Evolutionary conservation across 1,140 invertebrate species (phyloP), one percentile per base, ranked within the genome.

Genomic region (Apis cerana): DNA sequence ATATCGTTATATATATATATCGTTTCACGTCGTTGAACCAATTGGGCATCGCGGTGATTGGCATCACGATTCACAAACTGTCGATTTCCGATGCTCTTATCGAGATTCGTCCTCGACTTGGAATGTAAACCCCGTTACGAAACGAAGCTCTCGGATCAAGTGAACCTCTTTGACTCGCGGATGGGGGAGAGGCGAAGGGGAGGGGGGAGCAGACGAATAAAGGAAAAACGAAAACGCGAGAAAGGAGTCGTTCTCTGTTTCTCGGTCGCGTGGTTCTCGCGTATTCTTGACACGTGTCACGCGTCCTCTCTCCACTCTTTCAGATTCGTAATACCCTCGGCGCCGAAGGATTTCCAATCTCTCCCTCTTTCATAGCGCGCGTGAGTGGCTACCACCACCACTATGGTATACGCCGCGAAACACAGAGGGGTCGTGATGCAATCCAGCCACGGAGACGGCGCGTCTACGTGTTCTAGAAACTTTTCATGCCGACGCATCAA

Each of bases 241-340:
- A 13, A 43, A 78, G 33, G 48, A 59, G 48, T 82, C 54, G 78
- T 54, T 43, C 33, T 7, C 64, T 48, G 52, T 81, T 84, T 68
- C 43, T 70, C 70, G 75, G 21, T 33, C 52, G 64, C 62, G 11
- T 23, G 15, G 64, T 76, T 76, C 72, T 74, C 72, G 80, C 74
- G 80, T 82, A 82, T 82, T 82, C 80, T 76, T 82, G 80, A 82
- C 80, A 82, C 80, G 80, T 82, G 80, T 82, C 80, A 76, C 80
- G 67, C 80, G 64, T 58, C 74, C 72, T 76, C 80, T 82, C 80
- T 54, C 23, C 27, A 21, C 48, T n/a, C 58, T 72, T 76, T 82
- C 74, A 67, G 72, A 82, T 81, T 75, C 79, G 71, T 62, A 81
- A 81, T 81, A 81, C 79, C 72, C 71, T 58, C 71, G 79, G 64